Evolutionary conservation across 1,140 invertebrate genomes (phyloP), one percentile per base, ranked within the genome.

Genomic region (Rhagoletis zephyria): DNA sequence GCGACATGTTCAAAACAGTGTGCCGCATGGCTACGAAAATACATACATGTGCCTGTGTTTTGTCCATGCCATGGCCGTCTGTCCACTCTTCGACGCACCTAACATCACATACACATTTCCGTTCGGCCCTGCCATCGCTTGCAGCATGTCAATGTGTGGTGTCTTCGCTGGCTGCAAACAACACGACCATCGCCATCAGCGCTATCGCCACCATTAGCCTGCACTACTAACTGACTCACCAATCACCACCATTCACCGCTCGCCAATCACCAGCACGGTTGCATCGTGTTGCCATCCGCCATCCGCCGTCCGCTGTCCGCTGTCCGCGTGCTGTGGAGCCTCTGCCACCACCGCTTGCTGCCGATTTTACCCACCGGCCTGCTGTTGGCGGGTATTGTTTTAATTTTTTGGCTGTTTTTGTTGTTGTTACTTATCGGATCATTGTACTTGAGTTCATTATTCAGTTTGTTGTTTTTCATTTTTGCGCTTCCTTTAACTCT

Each of bases 401-500:
- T 81, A 5, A n/a, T 56, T 56, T 16, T 30, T 74, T 74, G 45
- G 45, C 6, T 56, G 48, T 56, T 81, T 16, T 81, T 81, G 45
- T 81, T 81, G 42, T 51, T 74, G 74, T 56, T 81, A 48, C 48
- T 81, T 81, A 81, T 81, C 74, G 74, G 74, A 81, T 81, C 74
- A 81, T 81, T 81, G 74, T 81, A 81, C 74, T 81, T 81, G 74
- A 81, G 74, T 81, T 81, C 74, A 81, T 81, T 81, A 81, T 81
- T 81, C 74, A 81, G 74, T 81, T 81, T 81, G 74, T 81, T 30
- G 30, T 30, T 30, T 81, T 81, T 81, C 74, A 59, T 81, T 56
- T n/a, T 81, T 56, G 48, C 45, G 48, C 30, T 56, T 81, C 74
- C 48, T 51, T 48, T 10, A 81, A 14, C 4, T 77, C 30, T 30